A percentile compares a stretch with the other conserved stretches of the same genome.
phyloP scores from a whole-genome alignment of 2,113 vertebrate species.

The Natator depressus region DNA sequence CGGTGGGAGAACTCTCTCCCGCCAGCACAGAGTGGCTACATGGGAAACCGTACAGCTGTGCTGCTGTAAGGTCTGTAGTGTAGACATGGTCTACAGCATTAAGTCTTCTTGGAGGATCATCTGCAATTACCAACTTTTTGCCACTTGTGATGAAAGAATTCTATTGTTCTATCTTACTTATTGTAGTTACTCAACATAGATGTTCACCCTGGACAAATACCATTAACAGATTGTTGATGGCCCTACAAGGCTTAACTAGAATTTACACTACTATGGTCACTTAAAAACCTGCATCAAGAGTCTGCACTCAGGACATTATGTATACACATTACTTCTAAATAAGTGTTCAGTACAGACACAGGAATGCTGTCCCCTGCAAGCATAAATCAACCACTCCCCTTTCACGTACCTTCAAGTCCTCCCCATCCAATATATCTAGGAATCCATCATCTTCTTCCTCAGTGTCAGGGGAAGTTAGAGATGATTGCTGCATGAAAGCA shows the following conservation, averaged over 20 bases:
- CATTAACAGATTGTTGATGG: neutral
- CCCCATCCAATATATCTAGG: constrained; percentile 87
- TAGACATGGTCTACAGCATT: accelerated
- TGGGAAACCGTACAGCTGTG: too few relatives aligned
- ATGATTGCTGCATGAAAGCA: constrained; percentile 76
- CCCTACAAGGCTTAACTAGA: neutral
- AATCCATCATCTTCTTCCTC: constrained; percentile 91
- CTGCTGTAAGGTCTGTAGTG: accelerated
- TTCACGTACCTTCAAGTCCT: constrained; percentile 74
- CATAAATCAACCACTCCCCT: neutral
- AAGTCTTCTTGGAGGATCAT: accelerated
- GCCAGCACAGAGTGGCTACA: too few relatives aligned
- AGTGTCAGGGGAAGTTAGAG: constrained; percentile 73
- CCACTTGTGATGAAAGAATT: neutral
- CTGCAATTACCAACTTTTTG: accelerated
- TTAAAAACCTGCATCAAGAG: too few relatives aligned
- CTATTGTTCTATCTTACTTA: neutral
- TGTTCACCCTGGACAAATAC: accelerated
- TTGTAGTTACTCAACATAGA: neutral
- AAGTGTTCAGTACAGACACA: neutral
- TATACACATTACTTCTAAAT: neutral
- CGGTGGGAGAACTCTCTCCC: too few relatives aligned
- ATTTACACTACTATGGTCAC: neutral
- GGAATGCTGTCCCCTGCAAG: neutral
- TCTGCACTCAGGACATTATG: neutral